Evolutionary conservation across 2,888 invertebrate genomes (phyloP).

Genomic region (Drosophila greeni): DNA sequence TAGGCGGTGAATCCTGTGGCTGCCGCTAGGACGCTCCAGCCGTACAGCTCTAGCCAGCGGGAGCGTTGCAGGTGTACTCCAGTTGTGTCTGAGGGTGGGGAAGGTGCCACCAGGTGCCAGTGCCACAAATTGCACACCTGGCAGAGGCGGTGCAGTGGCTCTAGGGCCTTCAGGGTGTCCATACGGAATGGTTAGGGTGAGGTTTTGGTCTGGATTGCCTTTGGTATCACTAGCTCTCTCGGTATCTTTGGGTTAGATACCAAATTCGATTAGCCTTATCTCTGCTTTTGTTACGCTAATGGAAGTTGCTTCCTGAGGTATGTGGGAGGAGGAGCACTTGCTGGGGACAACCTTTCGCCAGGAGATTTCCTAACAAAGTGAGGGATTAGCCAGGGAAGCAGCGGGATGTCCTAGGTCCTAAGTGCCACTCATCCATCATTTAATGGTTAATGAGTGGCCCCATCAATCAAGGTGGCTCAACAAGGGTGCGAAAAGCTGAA

Average conservation of each 20-base stretch:
- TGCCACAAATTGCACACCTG: slow-evolving; percentile 64
- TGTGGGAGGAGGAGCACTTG: neutral
- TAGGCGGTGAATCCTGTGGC: slow-evolving; percentile 54
- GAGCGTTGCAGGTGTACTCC: slow-evolving; percentile 47
- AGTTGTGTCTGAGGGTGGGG: slow-evolving; percentile 42
- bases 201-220: neutral
- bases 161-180: slow-evolving; percentile 65
- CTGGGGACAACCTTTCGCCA: neutral
- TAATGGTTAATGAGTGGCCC: too few species aligned
- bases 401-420: neutral
- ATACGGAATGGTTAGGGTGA: slow-evolving; percentile 42
- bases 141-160: slow-evolving; percentile 50
- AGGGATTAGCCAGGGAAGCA: neutral
- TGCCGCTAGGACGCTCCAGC: slow-evolving; percentile 40
- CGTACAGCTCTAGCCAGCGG: slow-evolving; percentile 62
- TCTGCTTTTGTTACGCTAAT: slow-evolving; percentile 4
- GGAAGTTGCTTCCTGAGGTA: too few species aligned
- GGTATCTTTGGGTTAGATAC: slow-evolving; percentile 1
- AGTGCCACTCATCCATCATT: slow-evolving; percentile 30
- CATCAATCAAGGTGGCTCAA: slow-evolving; percentile 38
- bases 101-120: slow-evolving; percentile 35
- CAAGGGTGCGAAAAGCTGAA: slow-evolving; percentile 2
- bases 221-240: neutral
- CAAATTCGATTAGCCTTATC: slow-evolving; percentile 26
- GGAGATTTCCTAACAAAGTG: neutral